Evolutionary conservation across 2,888 invertebrate genomes (phyloP).

Genomic region (Rotaria macrura): DNA sequence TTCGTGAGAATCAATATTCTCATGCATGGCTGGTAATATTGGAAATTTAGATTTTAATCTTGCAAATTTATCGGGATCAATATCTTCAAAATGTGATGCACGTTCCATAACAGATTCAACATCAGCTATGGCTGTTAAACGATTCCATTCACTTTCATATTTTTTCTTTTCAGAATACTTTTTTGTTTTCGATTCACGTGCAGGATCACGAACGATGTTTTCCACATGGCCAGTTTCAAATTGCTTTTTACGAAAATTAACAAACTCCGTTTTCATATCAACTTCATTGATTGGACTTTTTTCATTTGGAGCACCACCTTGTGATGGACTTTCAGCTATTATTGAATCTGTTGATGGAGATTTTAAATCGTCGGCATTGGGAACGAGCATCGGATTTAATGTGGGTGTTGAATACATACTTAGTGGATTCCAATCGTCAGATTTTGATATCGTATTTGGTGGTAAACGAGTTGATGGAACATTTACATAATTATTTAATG

Average conservation of each 20-base stretch:
- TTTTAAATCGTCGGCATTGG: neutral
- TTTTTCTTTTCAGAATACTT: conserved; percentile 21
- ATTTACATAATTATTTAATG: neutral
- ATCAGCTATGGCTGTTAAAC: conserved; percentile 26
- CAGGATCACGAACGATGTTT: neutral
- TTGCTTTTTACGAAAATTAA: conserved; percentile 19
- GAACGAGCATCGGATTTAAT: neutral
- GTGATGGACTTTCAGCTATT: neutral
- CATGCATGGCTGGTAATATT: neutral
- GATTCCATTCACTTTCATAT: conserved; percentile 29
- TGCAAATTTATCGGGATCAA: conserved; percentile 30
- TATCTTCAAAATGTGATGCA: conserved; percentile 33
- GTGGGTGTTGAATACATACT: neutral
- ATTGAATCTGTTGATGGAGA: neutral
- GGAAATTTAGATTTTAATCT: conserved; percentile 27
- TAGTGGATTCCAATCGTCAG: neutral
- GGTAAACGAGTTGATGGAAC: neutral
- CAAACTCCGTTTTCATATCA: conserved; percentile 18
- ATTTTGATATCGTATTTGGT: neutral
- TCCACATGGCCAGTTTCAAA: neutral
- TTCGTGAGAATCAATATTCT: neutral
- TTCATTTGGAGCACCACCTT: neutral
- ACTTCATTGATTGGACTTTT: neutral
- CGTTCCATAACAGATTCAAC: conserved; percentile 32
- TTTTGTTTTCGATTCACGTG: neutral